Evolutionary conservation across 2,113 vertebrate genomes (phyloP).

Genomic region (Silurus glanis): DNA sequence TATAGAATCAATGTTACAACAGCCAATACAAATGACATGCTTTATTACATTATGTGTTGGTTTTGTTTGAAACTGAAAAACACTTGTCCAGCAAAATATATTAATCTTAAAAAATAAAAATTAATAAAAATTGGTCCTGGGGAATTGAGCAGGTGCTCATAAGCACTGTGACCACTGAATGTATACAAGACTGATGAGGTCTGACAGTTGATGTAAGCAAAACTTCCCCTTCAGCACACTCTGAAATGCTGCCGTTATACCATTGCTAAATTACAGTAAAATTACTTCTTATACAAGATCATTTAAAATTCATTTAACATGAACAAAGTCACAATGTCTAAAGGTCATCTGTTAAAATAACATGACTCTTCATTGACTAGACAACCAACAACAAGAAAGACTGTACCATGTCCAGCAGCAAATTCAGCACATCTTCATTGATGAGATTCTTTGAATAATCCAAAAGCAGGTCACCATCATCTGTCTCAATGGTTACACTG

Average conservation of each 20-base stretch:
- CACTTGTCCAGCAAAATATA: background rate
- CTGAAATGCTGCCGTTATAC: background rate
- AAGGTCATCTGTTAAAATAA: too few relatives aligned
- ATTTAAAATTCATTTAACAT: background rate
- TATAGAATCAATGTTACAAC: background rate
- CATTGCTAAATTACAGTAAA: background rate
- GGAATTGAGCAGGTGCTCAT: constrained; percentile 23
- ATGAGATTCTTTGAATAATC: constrained; percentile 97
- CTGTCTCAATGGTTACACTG: constrained; percentile 63
- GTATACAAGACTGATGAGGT: constrained; percentile 37
- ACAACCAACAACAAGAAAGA: background rate
- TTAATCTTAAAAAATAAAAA: background rate
- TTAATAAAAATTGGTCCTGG: background rate
- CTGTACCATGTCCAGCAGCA: constrained; percentile 89
- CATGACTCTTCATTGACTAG: background rate
- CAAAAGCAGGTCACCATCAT: constrained; percentile 87
- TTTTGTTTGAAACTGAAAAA: background rate
- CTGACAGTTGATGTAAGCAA: constrained; percentile 18
- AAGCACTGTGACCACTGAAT: background rate
- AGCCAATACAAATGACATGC: too few relatives aligned
- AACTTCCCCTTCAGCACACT: background rate
- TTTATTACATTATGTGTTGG: background rate
- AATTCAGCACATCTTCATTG: constrained; percentile 85
- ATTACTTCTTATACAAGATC: background rate
- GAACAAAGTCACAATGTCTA: background rate